Base-by-base conservation (phyloP, 1,140 invertebrate genomes). In the Thaumatotibia leucotreta region DNA sequence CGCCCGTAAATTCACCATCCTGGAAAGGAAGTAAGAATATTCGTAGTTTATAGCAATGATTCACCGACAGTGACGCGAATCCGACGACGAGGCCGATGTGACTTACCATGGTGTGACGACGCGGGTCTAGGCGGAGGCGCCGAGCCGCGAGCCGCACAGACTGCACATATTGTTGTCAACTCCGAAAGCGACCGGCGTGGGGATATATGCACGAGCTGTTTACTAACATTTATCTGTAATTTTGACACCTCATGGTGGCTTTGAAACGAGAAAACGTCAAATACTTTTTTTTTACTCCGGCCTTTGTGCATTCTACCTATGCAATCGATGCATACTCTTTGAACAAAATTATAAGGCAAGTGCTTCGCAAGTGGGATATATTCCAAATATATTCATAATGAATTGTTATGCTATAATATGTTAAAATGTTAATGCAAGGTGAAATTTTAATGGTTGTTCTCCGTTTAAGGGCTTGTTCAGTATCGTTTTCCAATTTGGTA, bases 191-290 rank as follows among this genome's bases (percentile, higher is more conserved):
- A 63, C 63, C 29, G 73, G 77, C 79, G 83, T 77, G 20, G 62
- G 23, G 64, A 70, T 75, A 73, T 67, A 72, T 78, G 75, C 65
- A 73, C 63, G 75, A 80, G 54, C 73, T 83, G 76, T 79, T 83
- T 85, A 75, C 63, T 70, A 82, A 86, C 80, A 82, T 83, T 82
- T 82, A 75, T 76, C 73, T 85, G 69, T 64, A 76, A 82, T 83
- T 86, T 75, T 83, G 84, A 84, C 82, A 76, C 70, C 76, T 69
- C 79, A 80, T 84, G 80, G 80, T 77, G 79, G 73, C 68, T 77
- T 68, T 76, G 67, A 78, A 75, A 64, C 52, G 64, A 32, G 66
- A 81, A 75, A 76, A 32, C 75, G 74, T 79, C 76, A 76, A 54
- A n/a, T n/a, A 20, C 23, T 11, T 20, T n/a, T 14, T 29, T 61